Conservation (phyloP, 92 coral and sea anemone species). For the Epizoanthus ramosus region DNA sequence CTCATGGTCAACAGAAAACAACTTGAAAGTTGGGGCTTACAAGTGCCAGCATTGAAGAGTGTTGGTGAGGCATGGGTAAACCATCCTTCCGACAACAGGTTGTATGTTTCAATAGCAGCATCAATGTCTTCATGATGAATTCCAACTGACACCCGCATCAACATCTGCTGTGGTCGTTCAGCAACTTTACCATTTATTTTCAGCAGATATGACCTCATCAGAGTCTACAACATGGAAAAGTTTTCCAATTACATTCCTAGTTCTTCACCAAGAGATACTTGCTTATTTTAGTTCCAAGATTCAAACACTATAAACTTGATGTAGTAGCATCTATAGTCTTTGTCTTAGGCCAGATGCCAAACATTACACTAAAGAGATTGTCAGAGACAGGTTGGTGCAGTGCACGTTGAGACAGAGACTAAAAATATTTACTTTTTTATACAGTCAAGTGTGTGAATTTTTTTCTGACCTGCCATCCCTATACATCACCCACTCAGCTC, state of each 20-base stretch:
- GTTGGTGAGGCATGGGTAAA: slow-evolving; percentile 99
- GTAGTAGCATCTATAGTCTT: not conserved
- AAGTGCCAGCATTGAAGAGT: slow-evolving; percentile 91
- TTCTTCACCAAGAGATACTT: no score
- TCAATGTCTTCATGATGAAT: slow-evolving; percentile 90
- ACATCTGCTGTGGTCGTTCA: slow-evolving; percentile 96
- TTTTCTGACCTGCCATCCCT: no score
- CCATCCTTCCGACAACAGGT: slow-evolving; percentile 91
- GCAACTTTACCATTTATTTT: slow-evolving; percentile 90
- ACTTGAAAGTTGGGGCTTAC: slow-evolving; percentile 93
- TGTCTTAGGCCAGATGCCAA: not conserved
- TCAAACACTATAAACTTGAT: not conserved
- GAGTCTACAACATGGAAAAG: slow-evolving; percentile 61
- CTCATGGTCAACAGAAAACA: slow-evolving; percentile 87
- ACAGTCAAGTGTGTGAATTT: no score
- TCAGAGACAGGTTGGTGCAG: no score
- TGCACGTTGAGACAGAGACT: no score
- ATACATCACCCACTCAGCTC: no score
- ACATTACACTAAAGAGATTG: not conserved
- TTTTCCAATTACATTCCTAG: no score
- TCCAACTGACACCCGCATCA: slow-evolving; percentile 96
- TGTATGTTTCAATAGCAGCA: slow-evolving; percentile 90
- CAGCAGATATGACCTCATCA: slow-evolving; percentile 90
- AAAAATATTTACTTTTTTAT: no score
- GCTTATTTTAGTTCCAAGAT: no score